phyloP scores from a whole-genome alignment of 2,888 invertebrate genomes.

The Syritta pipiens region DNA sequence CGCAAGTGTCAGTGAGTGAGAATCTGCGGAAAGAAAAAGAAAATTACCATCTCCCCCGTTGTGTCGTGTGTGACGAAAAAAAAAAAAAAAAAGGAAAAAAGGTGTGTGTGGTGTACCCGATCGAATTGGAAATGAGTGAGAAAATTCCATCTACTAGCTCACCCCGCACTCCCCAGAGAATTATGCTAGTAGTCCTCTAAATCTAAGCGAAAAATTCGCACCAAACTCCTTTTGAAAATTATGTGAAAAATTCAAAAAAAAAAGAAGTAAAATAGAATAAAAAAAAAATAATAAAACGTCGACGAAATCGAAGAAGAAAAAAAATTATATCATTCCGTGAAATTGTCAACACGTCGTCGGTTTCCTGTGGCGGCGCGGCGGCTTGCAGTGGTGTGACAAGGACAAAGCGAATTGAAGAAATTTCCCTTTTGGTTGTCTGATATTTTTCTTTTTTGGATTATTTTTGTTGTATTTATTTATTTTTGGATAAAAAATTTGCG shows the following conservation, averaged over 20 bases:
- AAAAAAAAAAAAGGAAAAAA: too few species aligned
- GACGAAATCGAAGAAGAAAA: conserved; percentile 9
- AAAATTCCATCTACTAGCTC: conserved; percentile 22
- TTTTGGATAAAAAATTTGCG: conserved; percentile 58
- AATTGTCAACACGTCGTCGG: conserved; percentile 67
- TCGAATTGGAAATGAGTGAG: conserved; percentile 13
- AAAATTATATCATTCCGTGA: conserved; percentile 66
- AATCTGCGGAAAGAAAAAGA: conserved; percentile 51
- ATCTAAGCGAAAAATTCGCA: not conserved
- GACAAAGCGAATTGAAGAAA: conserved; percentile 47
- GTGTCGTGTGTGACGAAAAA: conserved; percentile 54
- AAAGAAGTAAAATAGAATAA: not conserved
- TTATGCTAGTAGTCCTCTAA: conserved; percentile 1
- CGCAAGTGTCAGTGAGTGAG: conserved; percentile 41
- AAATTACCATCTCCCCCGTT: conserved; percentile 52
- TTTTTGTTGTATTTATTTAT: conserved; percentile 66
- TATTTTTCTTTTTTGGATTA: conserved; percentile 3
- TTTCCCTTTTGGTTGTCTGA: conserved; percentile 26
- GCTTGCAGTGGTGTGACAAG: conserved; percentile 49
- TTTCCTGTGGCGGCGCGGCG: conserved; percentile 52
- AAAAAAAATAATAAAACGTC: conserved; percentile 3
- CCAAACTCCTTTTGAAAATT: conserved; percentile 13
- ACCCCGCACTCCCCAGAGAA: conserved; percentile 9
- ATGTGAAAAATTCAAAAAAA: conserved; percentile 26
- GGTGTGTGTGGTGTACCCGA: conserved; percentile 46